Conservation (phyloP, 2,888 invertebrate genomes). For the Volucella bombylans region DNA sequence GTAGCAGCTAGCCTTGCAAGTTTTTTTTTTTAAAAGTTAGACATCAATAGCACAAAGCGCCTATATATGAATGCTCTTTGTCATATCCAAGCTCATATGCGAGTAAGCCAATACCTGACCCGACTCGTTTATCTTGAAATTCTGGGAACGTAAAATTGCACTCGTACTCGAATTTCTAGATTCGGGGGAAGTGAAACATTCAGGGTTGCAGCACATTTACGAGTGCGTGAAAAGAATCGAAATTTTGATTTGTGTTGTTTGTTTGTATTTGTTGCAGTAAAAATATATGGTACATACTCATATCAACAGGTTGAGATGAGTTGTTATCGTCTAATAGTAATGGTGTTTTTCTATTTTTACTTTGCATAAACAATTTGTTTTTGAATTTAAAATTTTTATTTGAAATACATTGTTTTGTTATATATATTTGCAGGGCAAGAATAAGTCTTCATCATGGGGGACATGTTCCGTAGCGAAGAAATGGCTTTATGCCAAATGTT, state of each 20-base stretch:
- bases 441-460: conserved; percentile 85
- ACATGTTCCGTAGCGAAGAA: conserved; percentile 94
- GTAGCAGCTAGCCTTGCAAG: too few species aligned
- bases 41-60: too few species aligned
- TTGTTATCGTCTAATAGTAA: neutral
- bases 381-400: conserved; percentile 5
- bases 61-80: neutral
- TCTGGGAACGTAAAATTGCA: neutral
- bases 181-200: conserved; percentile 13
- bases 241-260: conserved; percentile 12
- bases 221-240: conserved; percentile 19
- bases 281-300: neutral
- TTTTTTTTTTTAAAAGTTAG: too few species aligned
- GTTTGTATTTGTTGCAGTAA: conserved; percentile 2
- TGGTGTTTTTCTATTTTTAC: conserved; percentile 24
- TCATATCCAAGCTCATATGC: neutral
- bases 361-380: conserved; percentile 3
- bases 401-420: conserved; percentile 11
- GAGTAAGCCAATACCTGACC: neutral
- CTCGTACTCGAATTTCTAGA: conserved; percentile 22
- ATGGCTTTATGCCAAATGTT: conserved; percentile 97
- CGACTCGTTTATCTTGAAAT: conserved; percentile 1
- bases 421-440: conserved; percentile 74
- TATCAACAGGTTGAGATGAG: conserved; percentile 21
- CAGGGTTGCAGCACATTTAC: conserved; percentile 20